Percentiles rank a stretch among this genome's conserved stretches.
Evolutionary conservation across 2,113 vertebrate species (phyloP).

Genomic region (Leuciscus idus): DNA sequence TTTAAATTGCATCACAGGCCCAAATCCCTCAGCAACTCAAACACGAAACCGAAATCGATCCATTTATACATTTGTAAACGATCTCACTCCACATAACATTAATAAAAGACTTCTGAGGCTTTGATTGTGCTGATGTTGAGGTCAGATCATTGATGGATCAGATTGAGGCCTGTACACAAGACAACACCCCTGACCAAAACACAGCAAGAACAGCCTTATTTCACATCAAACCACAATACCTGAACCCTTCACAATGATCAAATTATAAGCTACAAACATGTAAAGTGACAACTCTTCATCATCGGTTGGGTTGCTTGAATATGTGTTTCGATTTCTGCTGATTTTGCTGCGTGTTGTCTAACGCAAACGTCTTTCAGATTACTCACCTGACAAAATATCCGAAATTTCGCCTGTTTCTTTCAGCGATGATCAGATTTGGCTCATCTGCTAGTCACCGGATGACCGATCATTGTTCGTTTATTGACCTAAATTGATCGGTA

Average conservation of each 20-base stretch:
- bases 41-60: not conserved
- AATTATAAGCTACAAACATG: not conserved
- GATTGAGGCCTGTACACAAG: conserved; percentile 28
- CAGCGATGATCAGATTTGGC: not conserved
- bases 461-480: conserved; percentile 24
- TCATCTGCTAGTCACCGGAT: conserved; percentile 11
- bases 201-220: not conserved
- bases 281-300: too few species aligned
- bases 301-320: too few species aligned
- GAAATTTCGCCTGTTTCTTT: conserved; percentile 4
- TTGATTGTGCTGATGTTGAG: not conserved
- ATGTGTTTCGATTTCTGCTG: not conserved
- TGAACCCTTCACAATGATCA: not conserved
- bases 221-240: not conserved
- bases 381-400: conserved; percentile 29
- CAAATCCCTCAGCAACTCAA: not conserved
- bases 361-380: not conserved
- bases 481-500: not conserved
- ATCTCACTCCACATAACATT: not conserved
- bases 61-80: not conserved
- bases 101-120: not conserved
- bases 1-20: not conserved
- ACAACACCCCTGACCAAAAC: conserved; percentile 41
- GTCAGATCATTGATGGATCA: not conserved
- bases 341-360: conserved; percentile 23